phyloP scores from a whole-genome alignment of 2,888 invertebrate species.

The Metacarcinus magister region DNA sequence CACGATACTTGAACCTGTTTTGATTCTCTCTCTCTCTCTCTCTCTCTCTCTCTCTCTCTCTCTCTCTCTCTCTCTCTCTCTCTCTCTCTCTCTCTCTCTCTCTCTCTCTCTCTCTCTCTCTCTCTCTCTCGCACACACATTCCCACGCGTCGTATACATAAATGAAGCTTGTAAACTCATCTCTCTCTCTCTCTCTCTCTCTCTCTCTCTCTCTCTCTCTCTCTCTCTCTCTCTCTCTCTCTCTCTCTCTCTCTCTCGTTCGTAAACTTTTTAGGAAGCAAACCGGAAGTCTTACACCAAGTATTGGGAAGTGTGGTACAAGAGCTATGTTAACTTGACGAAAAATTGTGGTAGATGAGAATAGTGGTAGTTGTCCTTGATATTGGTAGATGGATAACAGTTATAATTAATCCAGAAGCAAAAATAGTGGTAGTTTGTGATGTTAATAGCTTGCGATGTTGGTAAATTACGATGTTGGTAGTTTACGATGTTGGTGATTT shows the following conservation, averaged over 20 bases:
- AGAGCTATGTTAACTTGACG: neutral
- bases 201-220: neutral
- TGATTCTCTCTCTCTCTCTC: neutral
- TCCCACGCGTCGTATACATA: neutral
- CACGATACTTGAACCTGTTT: slow-evolving; percentile 19
- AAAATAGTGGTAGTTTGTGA: neutral
- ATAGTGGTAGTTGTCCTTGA: too few relatives aligned
- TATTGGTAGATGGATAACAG: neutral
- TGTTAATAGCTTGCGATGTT: neutral
- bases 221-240: slow-evolving; percentile 21
- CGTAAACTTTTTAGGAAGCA: neutral
- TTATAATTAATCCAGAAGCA: too few relatives aligned
- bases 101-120: neutral
- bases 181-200: slow-evolving; percentile 41
- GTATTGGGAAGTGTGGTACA: neutral
- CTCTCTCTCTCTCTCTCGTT: neutral
- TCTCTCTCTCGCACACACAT: neutral
- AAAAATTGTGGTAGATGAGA: neutral
- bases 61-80: neutral
- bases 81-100: neutral
- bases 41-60: slow-evolving; percentile 37
- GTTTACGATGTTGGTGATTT: neutral
- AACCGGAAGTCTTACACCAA: neutral
- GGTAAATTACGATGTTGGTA: neutral
- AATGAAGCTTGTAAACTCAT: neutral